Conservation (phyloP, 53 echinoderm and acorn worm genomes). For the Hippasteria phrygiana region DNA sequence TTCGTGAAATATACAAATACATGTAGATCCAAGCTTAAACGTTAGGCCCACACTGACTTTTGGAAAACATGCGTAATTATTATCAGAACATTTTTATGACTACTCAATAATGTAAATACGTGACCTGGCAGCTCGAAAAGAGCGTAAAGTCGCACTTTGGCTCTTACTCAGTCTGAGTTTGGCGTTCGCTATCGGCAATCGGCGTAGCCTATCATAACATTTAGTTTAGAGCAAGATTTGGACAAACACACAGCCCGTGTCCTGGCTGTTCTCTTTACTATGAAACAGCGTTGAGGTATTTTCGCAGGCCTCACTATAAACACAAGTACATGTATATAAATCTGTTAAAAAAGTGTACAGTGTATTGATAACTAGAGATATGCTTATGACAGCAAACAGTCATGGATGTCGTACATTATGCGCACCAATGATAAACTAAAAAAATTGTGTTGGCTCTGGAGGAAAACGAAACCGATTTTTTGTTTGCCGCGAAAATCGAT, state of each 20-base stretch:
- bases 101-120: too few species aligned
- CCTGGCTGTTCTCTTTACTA: too few species aligned
- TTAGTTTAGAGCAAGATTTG: background rate
- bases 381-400: background rate
- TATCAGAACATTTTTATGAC: too few species aligned
- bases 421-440: background rate
- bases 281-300: too few species aligned
- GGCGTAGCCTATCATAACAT: conserved; percentile 33
- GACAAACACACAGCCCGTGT: background rate
- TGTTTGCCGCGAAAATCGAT: conserved; percentile 30
- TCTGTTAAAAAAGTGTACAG: background rate
- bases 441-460: background rate
- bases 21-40: too few species aligned
- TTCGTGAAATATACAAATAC: too few species aligned
- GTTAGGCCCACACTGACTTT: too few species aligned
- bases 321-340: background rate
- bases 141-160: too few species aligned
- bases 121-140: too few species aligned
- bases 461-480: conserved; percentile 15
- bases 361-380: conserved; percentile 1
- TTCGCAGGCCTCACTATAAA: background rate
- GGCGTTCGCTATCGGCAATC: background rate
- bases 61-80: too few species aligned
- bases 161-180: too few species aligned
- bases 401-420: background rate